These are phyloP conservation scores for Apteryx owenii DNA, from an alignment of 2,113 vertebrate species.

Conservation along the genomic window DNA sequence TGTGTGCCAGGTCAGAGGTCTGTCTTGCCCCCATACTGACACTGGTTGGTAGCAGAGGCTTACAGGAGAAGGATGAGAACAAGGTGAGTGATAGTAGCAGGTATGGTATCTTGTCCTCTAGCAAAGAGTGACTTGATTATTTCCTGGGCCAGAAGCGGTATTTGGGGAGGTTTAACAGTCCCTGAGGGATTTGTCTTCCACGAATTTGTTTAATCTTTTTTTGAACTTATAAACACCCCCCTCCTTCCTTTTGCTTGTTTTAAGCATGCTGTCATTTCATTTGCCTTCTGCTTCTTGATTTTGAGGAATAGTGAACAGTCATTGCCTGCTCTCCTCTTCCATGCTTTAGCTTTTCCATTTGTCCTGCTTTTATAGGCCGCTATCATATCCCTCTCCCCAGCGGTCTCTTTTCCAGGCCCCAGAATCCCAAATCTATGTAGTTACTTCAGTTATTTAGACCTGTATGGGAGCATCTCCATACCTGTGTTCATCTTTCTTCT, in stretches of 20 bases:
- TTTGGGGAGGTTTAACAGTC: background rate
- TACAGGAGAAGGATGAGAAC: background rate
- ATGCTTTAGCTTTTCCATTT: background rate
- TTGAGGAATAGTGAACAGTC: background rate
- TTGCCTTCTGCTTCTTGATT: background rate
- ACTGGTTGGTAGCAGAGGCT: background rate
- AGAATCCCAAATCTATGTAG: background rate
- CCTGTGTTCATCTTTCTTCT: background rate
- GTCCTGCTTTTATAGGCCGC: background rate
- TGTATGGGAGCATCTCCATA: background rate
- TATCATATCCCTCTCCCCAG: background rate
- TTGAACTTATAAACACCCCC: accelerated
- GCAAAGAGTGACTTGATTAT: background rate
- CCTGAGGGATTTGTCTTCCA: background rate
- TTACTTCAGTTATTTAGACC: background rate
- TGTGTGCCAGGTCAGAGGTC: background rate
- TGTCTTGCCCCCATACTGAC: background rate
- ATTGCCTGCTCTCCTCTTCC: background rate
- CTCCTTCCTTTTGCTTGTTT: background rate
- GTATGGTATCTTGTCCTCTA: background rate
- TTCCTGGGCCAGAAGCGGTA: background rate
- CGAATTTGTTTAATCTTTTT: background rate
- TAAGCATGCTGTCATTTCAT: background rate
- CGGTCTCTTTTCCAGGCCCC: background rate
- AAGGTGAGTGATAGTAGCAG: background rate